Conservation (phyloP, 2,797 vertebrate genomes). For the Ataeniobius toweri region DNA sequence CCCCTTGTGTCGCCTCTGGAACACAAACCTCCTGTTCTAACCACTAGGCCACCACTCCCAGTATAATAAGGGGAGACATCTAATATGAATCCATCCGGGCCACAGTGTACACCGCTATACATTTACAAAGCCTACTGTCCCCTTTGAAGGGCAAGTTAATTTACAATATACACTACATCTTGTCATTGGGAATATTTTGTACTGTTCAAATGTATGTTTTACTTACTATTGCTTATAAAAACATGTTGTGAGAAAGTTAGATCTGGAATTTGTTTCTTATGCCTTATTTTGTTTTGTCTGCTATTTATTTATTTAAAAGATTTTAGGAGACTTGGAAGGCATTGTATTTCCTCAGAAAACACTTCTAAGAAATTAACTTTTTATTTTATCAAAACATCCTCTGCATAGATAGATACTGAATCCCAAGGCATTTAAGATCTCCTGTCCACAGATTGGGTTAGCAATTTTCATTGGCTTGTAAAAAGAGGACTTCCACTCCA, state of each 20-base stretch:
- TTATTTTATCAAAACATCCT: not conserved
- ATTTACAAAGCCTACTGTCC: too few species aligned
- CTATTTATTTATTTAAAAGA: not conserved
- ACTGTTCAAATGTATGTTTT: not conserved
- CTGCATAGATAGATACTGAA: not conserved
- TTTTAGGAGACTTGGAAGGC: not conserved
- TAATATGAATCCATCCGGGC: too few species aligned
- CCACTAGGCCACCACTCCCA: too few species aligned
- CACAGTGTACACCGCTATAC: too few species aligned
- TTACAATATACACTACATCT: too few species aligned
- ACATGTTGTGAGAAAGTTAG: not conserved
- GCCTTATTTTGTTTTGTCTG: not conserved
- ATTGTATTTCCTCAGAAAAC: not conserved
- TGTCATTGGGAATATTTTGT: not conserved
- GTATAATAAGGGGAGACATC: too few species aligned
- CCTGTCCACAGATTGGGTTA: slow-evolving; percentile 27
- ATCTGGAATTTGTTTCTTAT: not conserved
- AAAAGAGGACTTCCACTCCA: slow-evolving; percentile 62
- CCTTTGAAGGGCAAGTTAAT: too few species aligned
- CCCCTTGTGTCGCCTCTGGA: too few species aligned
- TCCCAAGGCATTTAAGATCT: slow-evolving; percentile 6
- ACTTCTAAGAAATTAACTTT: not conserved
- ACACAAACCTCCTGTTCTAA: too few species aligned
- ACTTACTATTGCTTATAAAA: not conserved
- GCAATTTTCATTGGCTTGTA: slow-evolving; percentile 63